Conservation (phyloP, 2,888 invertebrate genomes). For the Drosophila prostipennis region DNA sequence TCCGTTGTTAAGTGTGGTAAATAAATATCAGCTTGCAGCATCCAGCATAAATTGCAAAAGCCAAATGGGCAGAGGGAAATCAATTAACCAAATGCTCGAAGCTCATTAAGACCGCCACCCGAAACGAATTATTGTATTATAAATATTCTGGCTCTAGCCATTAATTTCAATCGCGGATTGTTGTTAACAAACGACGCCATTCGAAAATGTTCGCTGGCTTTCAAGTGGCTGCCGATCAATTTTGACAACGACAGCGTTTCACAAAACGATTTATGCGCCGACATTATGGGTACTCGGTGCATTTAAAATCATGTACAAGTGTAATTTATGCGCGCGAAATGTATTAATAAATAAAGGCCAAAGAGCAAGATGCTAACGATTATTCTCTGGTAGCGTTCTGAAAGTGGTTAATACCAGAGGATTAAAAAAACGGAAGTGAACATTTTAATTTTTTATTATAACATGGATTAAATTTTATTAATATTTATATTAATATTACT, state of each 20-base stretch:
- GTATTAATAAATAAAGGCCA: constrained; percentile 15
- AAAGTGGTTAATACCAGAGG: neutral
- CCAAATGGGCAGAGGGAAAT: constrained; percentile 26
- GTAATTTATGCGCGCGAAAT: constrained; percentile 31
- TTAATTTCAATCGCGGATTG: constrained; percentile 35
- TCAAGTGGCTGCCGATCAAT: constrained; percentile 41
- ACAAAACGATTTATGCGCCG: constrained; percentile 31
- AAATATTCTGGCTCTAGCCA: constrained; percentile 37
- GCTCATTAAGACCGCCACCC: constrained; percentile 35
- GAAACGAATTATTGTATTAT: constrained; percentile 38
- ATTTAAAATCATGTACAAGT: constrained; percentile 36
- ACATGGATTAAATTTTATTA: too few species aligned
- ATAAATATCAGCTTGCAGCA: constrained; percentile 5
- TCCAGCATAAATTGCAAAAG: constrained; percentile 40
- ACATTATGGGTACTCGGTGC: constrained; percentile 30
- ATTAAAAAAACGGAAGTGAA: neutral
- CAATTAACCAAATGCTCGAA: constrained; percentile 51
- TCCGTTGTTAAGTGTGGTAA: neutral
- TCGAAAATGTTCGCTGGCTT: constrained; percentile 19
- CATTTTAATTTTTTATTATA: too few species aligned
- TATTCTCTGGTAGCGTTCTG: neutral
- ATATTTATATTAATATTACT: too few species aligned
- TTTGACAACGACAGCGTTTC: constrained; percentile 19
- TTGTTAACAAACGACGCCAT: constrained; percentile 18
- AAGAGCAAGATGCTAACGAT: constrained; percentile 17